Evolutionary conservation across 2,888 invertebrate genomes (phyloP).

Genomic region (Pseudococcus jackbeardsleyi): DNA sequence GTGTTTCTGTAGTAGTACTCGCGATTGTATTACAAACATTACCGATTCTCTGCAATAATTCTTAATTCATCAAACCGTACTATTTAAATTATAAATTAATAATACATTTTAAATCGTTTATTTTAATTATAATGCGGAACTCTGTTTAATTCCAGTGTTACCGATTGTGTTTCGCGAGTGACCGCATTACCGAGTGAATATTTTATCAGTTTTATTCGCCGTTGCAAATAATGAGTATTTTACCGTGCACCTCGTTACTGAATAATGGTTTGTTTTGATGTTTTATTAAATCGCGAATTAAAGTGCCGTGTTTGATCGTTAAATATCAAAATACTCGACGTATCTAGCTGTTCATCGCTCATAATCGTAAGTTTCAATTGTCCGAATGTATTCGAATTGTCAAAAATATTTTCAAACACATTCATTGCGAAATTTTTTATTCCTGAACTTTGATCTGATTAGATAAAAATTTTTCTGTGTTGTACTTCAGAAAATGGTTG

Average conservation of each 20-base stretch:
- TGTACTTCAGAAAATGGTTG: constrained; percentile 36
- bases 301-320: neutral
- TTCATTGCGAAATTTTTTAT: constrained; percentile 25
- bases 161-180: constrained; percentile 28
- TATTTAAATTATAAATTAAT: neutral
- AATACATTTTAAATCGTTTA: neutral
- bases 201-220: constrained; percentile 26
- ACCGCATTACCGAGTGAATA: constrained; percentile 41
- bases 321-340: neutral
- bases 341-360: neutral
- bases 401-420: neutral
- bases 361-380: neutral
- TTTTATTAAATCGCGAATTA: constrained; percentile 28
- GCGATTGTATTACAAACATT: neutral
- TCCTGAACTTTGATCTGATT: constrained; percentile 32
- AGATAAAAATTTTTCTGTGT: constrained; percentile 27
- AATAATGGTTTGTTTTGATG: constrained; percentile 31
- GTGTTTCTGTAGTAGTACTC: neutral
- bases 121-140: neutral
- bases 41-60: neutral
- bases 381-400: neutral
- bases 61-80: neutral
- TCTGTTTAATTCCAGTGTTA: neutral
- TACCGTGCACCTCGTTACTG: neutral
- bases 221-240: constrained; percentile 16